Evolutionary conservation across 2,797 vertebrate genomes (phyloP).

Genomic region (Pteronotus mesoamericanus): DNA sequence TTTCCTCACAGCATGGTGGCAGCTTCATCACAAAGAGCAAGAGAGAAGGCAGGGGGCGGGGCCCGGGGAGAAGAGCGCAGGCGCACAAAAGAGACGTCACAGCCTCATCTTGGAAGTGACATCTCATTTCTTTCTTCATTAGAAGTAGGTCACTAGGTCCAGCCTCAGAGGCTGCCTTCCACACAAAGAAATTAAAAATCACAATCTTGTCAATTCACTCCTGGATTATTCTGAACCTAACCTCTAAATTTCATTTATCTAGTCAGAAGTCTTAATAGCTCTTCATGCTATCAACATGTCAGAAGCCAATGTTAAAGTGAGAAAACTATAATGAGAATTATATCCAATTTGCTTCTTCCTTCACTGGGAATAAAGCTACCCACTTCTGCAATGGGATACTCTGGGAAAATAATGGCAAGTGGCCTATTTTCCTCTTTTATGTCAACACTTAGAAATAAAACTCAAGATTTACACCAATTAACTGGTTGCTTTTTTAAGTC

Average conservation of each 20-base stretch:
- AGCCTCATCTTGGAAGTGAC: background rate
- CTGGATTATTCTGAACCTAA: background rate
- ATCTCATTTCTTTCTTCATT: background rate
- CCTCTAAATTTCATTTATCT: background rate
- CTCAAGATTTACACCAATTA: background rate
- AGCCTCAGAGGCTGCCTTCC: background rate
- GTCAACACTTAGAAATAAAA: background rate
- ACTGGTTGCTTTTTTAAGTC: background rate
- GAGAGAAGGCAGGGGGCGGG: background rate
- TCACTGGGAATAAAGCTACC: background rate
- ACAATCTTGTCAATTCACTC: background rate
- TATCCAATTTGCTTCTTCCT: background rate
- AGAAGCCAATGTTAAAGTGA: background rate
- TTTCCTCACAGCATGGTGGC: background rate
- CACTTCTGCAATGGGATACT: background rate
- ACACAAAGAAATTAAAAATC: background rate
- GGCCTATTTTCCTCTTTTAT: background rate
- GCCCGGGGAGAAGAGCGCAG: too few relatives aligned
- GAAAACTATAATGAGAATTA: background rate
- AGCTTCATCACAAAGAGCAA: background rate
- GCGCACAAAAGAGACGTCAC: background rate
- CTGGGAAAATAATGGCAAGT: background rate
- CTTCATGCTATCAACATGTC: background rate
- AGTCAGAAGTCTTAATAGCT: background rate
- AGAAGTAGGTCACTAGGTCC: background rate